Base-by-base conservation (phyloP, 2,797 vertebrate genomes). In the Buphagus erythrorhynchus region DNA sequence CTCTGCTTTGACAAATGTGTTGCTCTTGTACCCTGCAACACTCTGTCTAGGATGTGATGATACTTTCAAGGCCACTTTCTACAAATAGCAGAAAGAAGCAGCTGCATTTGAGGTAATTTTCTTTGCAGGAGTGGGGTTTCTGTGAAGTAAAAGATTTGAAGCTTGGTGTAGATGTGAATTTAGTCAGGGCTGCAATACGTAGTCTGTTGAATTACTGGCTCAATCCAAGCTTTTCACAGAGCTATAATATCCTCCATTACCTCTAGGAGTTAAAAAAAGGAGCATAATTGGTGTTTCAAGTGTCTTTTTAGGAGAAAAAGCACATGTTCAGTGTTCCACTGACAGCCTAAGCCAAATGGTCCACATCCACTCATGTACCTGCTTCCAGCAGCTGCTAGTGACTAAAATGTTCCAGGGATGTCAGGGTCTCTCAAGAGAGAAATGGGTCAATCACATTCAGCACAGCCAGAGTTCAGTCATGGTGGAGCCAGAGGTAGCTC, bases 1-100 rank as follows among this genome's bases (percentile, higher is more conserved):
- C 54, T 75, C 51, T 87, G n/a, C 77, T 87, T 68, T 91, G 91
- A 86, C 73, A 94, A 95, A 91, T 11, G 19, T 82, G 81, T 82
- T 66, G 72, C 36, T 91, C 80, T 83, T 55, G 43, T 88, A 80
- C 45, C 74, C 57, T 81, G 74, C 62, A 31, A 68, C 21, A n/a
- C 35, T 36, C 24, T 28, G 6, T 43, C 20, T 24, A 28, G 38
- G 7, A 2, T 3, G 16, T 13, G 61, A 82, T 59, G 59, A 11
- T 36, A 25, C 46, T 63, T 74, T 33, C 46, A 55, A 82, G 57
- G 62, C 48, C 22, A 4, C 18, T 68, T 38, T 48, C 67, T 40
- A 20, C 3, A 43, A 22, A 29, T 40, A 59, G 11, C 59, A 78
- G 51, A 81, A 75, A 72, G 42, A 43, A 73, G 36, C 38, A 75